Percentiles rank a stretch among this genome's conserved stretches.
Conservation (phyloP, 2,888 invertebrate species). For the Sclerodermus sp. region DNA sequence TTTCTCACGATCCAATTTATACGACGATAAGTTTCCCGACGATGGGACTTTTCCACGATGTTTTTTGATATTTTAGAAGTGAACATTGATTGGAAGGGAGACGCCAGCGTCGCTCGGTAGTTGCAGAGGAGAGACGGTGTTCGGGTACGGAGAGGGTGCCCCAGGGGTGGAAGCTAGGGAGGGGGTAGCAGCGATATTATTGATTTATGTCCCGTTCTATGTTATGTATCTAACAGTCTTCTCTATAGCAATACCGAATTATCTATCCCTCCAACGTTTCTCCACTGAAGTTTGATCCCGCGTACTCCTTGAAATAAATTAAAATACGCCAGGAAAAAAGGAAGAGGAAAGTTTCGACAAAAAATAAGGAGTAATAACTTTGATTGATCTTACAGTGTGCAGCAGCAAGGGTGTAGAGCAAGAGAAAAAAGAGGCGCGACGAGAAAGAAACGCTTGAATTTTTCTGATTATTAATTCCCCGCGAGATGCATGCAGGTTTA, state of each 20-base stretch:
- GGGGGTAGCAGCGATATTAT: conserved; percentile 60
- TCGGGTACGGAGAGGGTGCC: conserved; percentile 41
- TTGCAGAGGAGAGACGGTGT: conserved; percentile 35
- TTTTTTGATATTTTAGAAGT: conserved; percentile 39
- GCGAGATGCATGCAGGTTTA: too few species aligned
- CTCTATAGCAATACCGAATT: conserved; percentile 36
- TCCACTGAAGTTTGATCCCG: conserved; percentile 5
- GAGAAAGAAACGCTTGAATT: too few species aligned
- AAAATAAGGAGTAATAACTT: too few species aligned
- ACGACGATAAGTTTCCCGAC: too few species aligned
- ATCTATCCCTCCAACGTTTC: conserved; percentile 33
- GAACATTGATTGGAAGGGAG: conserved; percentile 55
- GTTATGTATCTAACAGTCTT: conserved; percentile 45
- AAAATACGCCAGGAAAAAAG: too few species aligned
- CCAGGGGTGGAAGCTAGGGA: conserved; percentile 49
- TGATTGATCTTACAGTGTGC: too few species aligned
- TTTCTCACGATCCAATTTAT: too few species aligned
- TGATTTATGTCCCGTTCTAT: conserved; percentile 63
- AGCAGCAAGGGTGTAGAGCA: too few species aligned
- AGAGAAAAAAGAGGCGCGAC: too few species aligned
- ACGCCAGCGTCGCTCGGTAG: conserved; percentile 40
- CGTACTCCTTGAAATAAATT: too few species aligned
- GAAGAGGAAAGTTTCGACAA: too few species aligned
- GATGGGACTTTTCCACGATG: conserved; percentile 8
- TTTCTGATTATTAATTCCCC: too few species aligned